A percentile compares a stretch with the other conserved stretches of the same genome.
phyloP scores from a whole-genome alignment of 2,113 vertebrate genomes.

The Cyprinodon variegatus region DNA sequence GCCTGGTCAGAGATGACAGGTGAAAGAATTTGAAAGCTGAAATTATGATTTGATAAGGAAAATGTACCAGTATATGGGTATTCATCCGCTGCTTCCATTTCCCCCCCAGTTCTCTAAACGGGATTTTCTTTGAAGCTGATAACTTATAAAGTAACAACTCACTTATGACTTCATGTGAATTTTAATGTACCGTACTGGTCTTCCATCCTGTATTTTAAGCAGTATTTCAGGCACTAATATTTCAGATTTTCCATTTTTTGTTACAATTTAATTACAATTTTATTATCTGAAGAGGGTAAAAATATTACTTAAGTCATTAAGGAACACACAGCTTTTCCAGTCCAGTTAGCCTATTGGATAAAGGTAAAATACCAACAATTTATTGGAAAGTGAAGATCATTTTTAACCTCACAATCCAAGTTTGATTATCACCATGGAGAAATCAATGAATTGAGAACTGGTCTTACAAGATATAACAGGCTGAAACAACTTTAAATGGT shows the following conservation, averaged over 20 bases:
- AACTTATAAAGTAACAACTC: neutral
- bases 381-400: too few species aligned
- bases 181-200: neutral
- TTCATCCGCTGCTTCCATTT: neutral
- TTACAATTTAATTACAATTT: neutral
- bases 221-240: neutral
- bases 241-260: neutral
- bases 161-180: neutral
- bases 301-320: too few species aligned
- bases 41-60: constrained; percentile 23
- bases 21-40: constrained; percentile 21
- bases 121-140: neutral
- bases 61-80: constrained; percentile 5
- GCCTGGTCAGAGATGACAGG: constrained; percentile 29
- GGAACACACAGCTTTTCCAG: too few species aligned
- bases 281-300: neutral
- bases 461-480: neutral
- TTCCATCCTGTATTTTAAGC: neutral
- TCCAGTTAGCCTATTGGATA: too few species aligned
- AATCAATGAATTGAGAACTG: too few species aligned
- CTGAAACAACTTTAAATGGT: neutral
- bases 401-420: too few species aligned
- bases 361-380: too few species aligned
- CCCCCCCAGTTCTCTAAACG: neutral
- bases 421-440: too few species aligned